phyloP scores from a whole-genome alignment of 2,888 invertebrate species.

The Lysandra coridon region DNA sequence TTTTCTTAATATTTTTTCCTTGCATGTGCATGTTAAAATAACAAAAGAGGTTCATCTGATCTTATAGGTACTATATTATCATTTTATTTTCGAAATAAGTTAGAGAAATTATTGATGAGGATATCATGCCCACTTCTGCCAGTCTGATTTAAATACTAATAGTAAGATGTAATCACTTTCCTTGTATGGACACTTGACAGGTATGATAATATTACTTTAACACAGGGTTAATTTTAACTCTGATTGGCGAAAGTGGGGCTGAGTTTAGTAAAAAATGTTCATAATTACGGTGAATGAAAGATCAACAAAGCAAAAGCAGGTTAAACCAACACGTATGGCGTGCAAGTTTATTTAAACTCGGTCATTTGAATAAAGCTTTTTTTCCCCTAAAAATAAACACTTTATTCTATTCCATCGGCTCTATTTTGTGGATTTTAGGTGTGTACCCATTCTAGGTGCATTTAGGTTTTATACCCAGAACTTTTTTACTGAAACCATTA shows the following conservation, averaged over 20 bases:
- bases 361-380: slow-evolving; percentile 22
- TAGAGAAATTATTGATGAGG: too few relatives aligned
- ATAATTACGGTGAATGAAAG: slow-evolving; percentile 11
- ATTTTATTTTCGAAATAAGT: neutral
- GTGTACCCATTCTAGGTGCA: neutral
- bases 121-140: too few relatives aligned
- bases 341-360: slow-evolving; percentile 20
- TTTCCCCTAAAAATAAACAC: slow-evolving; percentile 11
- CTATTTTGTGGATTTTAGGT: slow-evolving; percentile 5
- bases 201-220: too few relatives aligned
- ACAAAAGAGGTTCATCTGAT: too few relatives aligned
- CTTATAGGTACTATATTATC: too few relatives aligned
- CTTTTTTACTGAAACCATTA: neutral
- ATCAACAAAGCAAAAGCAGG: slow-evolving; percentile 24
- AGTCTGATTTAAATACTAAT: too few relatives aligned
- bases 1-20: too few relatives aligned
- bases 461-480: neutral
- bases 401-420: slow-evolving; percentile 14
- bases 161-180: too few relatives aligned
- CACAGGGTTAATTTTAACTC: neutral
- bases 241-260: neutral
- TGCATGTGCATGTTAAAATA: neutral
- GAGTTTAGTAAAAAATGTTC: neutral
- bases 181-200: too few relatives aligned
- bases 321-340: slow-evolving; percentile 16